phyloP scores from a whole-genome alignment of 1,140 invertebrate species.

The Cherax destructor region DNA sequence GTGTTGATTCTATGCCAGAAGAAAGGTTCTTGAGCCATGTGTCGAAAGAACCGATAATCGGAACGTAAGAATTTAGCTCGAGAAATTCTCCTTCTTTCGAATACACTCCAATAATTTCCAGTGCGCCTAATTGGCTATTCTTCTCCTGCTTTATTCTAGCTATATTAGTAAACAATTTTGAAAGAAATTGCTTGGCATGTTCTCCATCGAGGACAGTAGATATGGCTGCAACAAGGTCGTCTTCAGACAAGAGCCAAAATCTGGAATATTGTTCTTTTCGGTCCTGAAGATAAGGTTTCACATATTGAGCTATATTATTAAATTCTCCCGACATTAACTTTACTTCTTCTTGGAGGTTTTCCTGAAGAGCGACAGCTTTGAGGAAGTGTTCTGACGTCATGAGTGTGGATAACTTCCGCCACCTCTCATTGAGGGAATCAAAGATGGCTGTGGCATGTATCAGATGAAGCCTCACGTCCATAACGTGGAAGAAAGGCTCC shows the following conservation, averaged over 20 bases:
- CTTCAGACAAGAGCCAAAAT: slow-evolving; percentile 65
- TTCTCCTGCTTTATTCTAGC: slow-evolving; percentile 62
- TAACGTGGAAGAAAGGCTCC: slow-evolving; percentile 66
- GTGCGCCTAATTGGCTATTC: slow-evolving; percentile 49
- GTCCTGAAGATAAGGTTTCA: slow-evolving; percentile 51
- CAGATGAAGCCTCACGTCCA: slow-evolving; percentile 58
- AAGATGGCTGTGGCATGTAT: slow-evolving; percentile 48
- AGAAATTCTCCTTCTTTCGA: slow-evolving; percentile 62
- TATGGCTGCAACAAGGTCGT: slow-evolving; percentile 57
- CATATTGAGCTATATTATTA: not conserved
- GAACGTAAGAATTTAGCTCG: slow-evolving; percentile 52
- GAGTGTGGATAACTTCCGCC: slow-evolving; percentile 26
- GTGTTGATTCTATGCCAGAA: slow-evolving; percentile 40
- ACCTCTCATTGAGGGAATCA: slow-evolving; percentile 55
- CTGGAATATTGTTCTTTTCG: slow-evolving; percentile 55
- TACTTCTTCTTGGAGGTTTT: slow-evolving; percentile 41
- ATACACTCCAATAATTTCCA: slow-evolving; percentile 63
- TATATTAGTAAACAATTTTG: slow-evolving; percentile 64
- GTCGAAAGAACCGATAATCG: slow-evolving; percentile 53
- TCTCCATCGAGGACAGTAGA: slow-evolving; percentile 56
- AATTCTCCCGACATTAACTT: slow-evolving; percentile 29
- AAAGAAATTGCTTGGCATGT: slow-evolving; percentile 54
- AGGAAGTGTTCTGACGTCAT: slow-evolving; percentile 57
- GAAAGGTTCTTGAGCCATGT: slow-evolving; percentile 58
- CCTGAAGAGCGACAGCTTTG: slow-evolving; percentile 31